Evolutionary conservation across 2,797 vertebrate species (phyloP), one percentile per base, ranked within the genome.

Genomic region (Amazona ochrocephala): DNA sequence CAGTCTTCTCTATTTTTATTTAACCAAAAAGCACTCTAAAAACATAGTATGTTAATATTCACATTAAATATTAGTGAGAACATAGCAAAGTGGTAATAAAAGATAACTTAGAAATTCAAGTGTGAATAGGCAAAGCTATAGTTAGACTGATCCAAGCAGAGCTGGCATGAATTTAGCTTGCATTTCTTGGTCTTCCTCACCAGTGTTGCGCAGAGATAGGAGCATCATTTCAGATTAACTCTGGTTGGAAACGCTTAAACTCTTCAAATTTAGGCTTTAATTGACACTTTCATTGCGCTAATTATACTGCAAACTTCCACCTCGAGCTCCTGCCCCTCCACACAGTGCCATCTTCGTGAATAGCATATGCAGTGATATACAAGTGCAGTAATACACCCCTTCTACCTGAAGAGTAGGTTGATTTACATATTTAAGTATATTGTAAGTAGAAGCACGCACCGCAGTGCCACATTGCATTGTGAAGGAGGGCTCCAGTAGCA

Each of bases 1-100:
- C 15, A 74, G 56, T 85, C 71, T 61, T 75, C 53, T 58, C 62
- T 94, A 67, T 85, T 97, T 96, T 95, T 93, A 95, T 87, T 96
- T 92, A 96, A 94, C 56, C 29, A 76, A 74, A 95, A 88, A 90
- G 39, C 53, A 71, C 34, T 84, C 37, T 76, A 76, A 78, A 86
- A 84, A 48, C 27, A 68, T 22, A 27, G 44, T 26, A 58, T 62
- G 30, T 58, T 91, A 94, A 90, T 95, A 94, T 48, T 77, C 67
- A 87, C 42, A 62, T 87, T 89, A 93, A 95, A 79, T 76, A 94
- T 56, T 67, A 89, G 34, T 53, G 50, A 90, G 84, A 84, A 74
- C 48, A 74, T 32, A 84, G 37, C n/a, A 87, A 92, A 62, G 50
- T 6, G 2, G 23, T 66, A 91, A 30, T 45, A 84, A 92, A 79